A percentile compares a stretch with the other conserved stretches of the same genome.
phyloP scores from a whole-genome alignment of 2,113 vertebrate genomes.

The Anser cygnoides region DNA sequence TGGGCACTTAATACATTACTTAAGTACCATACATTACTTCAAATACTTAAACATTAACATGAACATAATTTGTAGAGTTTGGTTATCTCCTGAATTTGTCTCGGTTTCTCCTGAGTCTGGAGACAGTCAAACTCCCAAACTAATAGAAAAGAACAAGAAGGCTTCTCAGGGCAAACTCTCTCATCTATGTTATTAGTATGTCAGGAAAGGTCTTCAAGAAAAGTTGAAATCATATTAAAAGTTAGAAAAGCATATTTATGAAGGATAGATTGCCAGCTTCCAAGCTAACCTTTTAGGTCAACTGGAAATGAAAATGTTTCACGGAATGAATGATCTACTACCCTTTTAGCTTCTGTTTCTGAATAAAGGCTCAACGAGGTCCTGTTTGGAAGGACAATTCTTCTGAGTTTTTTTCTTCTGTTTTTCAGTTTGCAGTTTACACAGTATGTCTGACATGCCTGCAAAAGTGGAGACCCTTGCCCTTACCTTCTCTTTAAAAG shows the following conservation, averaged over 20 bases:
- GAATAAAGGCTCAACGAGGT: not conserved
- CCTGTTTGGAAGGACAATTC: not conserved
- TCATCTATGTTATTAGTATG: not conserved
- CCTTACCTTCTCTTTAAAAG: not conserved
- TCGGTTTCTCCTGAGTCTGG: not conserved
- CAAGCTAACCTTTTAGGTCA: not conserved
- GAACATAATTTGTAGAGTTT: not conserved
- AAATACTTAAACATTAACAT: not conserved
- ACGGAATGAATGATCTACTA: not conserved
- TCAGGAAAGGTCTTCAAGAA: not conserved
- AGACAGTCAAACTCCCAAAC: not conserved
- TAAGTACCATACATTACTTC: not conserved
- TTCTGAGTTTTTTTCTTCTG: not conserved
- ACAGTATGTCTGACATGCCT: not conserved
- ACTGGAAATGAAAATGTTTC: conserved; percentile 10
- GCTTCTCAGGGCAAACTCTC: not conserved
- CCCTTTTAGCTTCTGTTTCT: not conserved
- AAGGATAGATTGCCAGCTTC: not conserved
- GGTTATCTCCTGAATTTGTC: not conserved
- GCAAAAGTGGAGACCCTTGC: not conserved
- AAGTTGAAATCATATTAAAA: not conserved
- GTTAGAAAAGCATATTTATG: not conserved
- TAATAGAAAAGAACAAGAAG: not conserved
- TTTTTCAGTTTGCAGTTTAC: not conserved
- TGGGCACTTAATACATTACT: not conserved